These are phyloP conservation scores for Girardia tigrina DNA, from an alignment of 2,888 invertebrate genomes.

Conservation along the genomic window DNA sequence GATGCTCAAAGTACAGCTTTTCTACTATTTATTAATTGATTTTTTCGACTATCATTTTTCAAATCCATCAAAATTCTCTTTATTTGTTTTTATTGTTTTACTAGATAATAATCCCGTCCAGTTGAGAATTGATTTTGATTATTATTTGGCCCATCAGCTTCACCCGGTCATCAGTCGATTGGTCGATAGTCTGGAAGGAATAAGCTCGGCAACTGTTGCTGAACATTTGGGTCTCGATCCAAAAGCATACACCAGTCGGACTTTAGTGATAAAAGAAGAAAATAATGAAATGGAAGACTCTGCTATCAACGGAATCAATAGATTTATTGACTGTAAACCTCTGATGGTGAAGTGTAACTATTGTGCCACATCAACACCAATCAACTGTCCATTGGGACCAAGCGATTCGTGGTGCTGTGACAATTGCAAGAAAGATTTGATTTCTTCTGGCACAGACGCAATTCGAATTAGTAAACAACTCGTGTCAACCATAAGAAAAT, in stretches of 20 bases:
- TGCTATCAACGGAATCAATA: background rate
- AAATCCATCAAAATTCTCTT: too few relatives aligned
- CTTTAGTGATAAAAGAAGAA: background rate
- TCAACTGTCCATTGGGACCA: background rate
- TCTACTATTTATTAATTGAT: too few relatives aligned
- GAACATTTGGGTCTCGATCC: constrained; percentile 61
- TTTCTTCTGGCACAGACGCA: background rate
- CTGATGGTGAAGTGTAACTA: background rate
- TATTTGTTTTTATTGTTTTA: too few relatives aligned
- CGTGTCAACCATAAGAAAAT: background rate
- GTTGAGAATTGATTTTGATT: constrained; percentile 59
- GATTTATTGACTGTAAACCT: constrained; percentile 25
- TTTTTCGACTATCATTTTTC: too few relatives aligned
- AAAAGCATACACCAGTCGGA: constrained; percentile 46
- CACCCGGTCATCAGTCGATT: constrained; percentile 87
- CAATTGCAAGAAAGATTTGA: background rate
- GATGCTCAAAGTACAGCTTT: too few relatives aligned
- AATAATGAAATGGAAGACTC: background rate
- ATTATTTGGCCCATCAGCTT: constrained; percentile 70
- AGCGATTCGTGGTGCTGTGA: background rate
- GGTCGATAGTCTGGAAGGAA: constrained; percentile 84
- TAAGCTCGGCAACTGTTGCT: constrained; percentile 75
- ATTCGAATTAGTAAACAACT: background rate
- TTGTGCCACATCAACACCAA: background rate
- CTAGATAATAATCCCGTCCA: background rate